These are phyloP conservation scores for Sebastes steindachneri DNA, from an alignment of 2,797 vertebrate genomes.

Conservation along the genomic window DNA sequence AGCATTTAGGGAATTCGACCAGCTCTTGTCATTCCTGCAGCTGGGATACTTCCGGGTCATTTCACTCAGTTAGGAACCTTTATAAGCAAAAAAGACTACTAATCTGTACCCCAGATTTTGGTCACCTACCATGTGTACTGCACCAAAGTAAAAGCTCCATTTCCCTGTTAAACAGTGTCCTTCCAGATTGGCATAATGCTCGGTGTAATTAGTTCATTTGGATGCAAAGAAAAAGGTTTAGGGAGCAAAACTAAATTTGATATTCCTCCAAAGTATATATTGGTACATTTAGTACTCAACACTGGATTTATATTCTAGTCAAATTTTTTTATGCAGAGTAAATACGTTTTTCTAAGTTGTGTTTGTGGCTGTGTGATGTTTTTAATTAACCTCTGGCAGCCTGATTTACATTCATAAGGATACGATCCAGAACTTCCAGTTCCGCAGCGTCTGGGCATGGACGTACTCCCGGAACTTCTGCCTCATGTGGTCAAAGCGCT, in stretches of 20 bases:
- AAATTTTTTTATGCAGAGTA: background rate
- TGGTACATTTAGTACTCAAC: background rate
- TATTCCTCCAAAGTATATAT: conserved; percentile 2
- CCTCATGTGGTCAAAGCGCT: conserved; percentile 96
- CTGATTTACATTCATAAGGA: conserved; percentile 77
- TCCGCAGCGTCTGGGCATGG: conserved; percentile 89
- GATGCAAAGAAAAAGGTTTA: conserved; percentile 2
- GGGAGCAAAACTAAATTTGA: conserved; percentile 6
- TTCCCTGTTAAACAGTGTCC: background rate
- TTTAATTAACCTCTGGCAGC: background rate
- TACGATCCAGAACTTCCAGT: conserved; percentile 99
- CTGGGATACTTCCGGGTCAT: background rate
- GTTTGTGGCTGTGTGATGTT: background rate
- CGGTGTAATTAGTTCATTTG: conserved; percentile 15
- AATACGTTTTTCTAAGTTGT: background rate
- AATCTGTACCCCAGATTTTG: background rate
- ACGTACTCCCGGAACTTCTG: conserved; percentile 94
- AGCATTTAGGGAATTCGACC: background rate
- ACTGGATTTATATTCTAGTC: background rate
- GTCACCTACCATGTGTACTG: background rate
- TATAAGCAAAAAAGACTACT: no score
- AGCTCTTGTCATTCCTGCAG: background rate
- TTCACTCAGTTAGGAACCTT: background rate
- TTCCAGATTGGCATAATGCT: background rate
- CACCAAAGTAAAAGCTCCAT: background rate